phyloP scores from a whole-genome alignment of 53 echinoderm and acorn worm genomes.

The Stichopus horrens region DNA sequence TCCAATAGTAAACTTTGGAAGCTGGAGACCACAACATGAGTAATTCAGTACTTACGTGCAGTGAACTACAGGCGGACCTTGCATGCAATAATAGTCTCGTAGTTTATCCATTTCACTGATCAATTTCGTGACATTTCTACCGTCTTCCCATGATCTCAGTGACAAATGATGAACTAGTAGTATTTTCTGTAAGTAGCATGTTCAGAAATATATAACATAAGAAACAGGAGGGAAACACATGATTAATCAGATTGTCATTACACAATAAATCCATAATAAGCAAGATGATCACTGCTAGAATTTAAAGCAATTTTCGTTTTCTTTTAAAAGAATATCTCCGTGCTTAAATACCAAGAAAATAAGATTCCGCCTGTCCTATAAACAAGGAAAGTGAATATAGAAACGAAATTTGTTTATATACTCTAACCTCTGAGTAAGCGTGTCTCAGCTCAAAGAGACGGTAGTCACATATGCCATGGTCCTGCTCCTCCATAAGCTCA shows the following conservation, averaged over 20 bases:
- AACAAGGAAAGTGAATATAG: too few species aligned
- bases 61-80: not conserved
- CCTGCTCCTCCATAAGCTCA: not conserved
- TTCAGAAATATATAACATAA: too few species aligned
- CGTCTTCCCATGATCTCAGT: not conserved
- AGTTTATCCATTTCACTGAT: not conserved
- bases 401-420: too few species aligned
- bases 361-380: too few species aligned
- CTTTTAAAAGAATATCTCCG: too few species aligned
- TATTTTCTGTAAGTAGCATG: not conserved
- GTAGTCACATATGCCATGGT: not conserved
- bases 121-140: not conserved
- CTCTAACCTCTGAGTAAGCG: not conserved
- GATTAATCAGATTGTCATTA: too few species aligned
- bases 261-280: too few species aligned
- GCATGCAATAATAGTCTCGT: not conserved
- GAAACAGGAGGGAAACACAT: too few species aligned
- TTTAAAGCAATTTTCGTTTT: too few species aligned
- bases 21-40: not conserved
- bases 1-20: too few species aligned
- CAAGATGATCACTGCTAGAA: too few species aligned
- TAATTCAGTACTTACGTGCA: not conserved
- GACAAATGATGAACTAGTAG: not conserved
- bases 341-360: too few species aligned
- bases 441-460: not conserved